Percentiles rank a stretch among this genome's conserved stretches.
Evolutionary conservation across 1,140 invertebrate genomes (phyloP).

Genomic region (Zaprionus kolodkinae): DNA sequence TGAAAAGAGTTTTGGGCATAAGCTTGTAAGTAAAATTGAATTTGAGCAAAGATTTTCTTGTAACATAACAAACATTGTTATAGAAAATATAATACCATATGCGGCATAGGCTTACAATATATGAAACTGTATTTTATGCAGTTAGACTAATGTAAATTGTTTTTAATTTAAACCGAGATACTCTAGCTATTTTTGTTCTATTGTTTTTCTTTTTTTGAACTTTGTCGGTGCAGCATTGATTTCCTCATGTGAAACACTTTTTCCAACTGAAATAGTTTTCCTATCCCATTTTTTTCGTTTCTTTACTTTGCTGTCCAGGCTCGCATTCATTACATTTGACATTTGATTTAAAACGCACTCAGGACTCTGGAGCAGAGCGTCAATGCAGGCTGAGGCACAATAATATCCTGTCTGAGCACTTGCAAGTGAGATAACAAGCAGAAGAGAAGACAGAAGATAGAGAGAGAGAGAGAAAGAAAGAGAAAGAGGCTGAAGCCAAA

Average conservation of each 20-base stretch:
- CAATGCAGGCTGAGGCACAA: slow-evolving; percentile 34
- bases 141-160: neutral
- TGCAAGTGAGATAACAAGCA: slow-evolving; percentile 38
- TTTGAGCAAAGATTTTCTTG: neutral
- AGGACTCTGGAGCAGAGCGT: slow-evolving; percentile 1
- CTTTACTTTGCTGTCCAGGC: slow-evolving; percentile 20
- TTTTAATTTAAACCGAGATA: neutral
- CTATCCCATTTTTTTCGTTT: neutral
- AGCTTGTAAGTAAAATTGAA: neutral
- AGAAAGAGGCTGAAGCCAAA: neutral
- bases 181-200: neutral
- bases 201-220: neutral
- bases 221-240: neutral
- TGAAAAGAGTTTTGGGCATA: too few species aligned
- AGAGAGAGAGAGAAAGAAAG: neutral
- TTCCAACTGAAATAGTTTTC: neutral
- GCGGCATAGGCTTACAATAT: neutral
- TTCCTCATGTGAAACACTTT: neutral
- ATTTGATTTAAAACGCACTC: slow-evolving; percentile 60
- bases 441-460: neutral
- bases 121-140: neutral
- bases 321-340: slow-evolving; percentile 49
- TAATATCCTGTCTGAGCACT: slow-evolving; percentile 50
- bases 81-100: neutral
- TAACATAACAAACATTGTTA: neutral